A percentile compares a stretch with the other conserved stretches of the same genome.
These are phyloP conservation scores for Trichosurus vulpecula DNA, from an alignment of 2,797 vertebrate species.

Conservation along the genomic window DNA sequence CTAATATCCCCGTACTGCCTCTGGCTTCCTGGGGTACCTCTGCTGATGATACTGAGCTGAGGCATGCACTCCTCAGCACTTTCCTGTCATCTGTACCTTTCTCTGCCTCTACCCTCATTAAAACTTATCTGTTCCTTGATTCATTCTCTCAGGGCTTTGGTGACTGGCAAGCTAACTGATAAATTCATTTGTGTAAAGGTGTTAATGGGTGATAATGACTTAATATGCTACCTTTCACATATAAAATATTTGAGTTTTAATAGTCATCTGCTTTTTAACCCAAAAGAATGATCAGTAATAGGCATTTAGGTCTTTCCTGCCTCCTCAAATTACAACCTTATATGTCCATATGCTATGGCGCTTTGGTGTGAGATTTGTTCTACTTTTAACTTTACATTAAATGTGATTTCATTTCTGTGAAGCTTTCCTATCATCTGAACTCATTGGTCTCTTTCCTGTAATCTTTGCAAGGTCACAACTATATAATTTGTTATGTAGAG, in stretches of 20 bases:
- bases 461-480: not conserved
- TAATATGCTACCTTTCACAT: not conserved
- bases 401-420: not conserved
- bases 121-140: not conserved
- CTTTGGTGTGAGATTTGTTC: not conserved
- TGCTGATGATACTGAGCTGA: not conserved
- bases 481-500: not conserved
- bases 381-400: not conserved
- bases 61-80: not conserved
- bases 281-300: not conserved
- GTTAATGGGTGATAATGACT: not conserved
- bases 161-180: not conserved
- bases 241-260: not conserved
- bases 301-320: not conserved
- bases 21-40: not conserved
- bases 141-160: not conserved
- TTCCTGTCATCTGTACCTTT: not conserved
- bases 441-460: not conserved
- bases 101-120: not conserved
- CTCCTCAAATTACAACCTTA: not conserved
- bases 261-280: not conserved
- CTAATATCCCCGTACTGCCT: not conserved
- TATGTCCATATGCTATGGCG: not conserved
- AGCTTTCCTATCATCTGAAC: constrained; percentile 3
- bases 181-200: constrained; percentile 11